A percentile compares a stretch with the other conserved stretches of the same genome.
Evolutionary conservation across 2,113 vertebrate genomes (phyloP).

Genomic region (Tursiops truncatus): DNA sequence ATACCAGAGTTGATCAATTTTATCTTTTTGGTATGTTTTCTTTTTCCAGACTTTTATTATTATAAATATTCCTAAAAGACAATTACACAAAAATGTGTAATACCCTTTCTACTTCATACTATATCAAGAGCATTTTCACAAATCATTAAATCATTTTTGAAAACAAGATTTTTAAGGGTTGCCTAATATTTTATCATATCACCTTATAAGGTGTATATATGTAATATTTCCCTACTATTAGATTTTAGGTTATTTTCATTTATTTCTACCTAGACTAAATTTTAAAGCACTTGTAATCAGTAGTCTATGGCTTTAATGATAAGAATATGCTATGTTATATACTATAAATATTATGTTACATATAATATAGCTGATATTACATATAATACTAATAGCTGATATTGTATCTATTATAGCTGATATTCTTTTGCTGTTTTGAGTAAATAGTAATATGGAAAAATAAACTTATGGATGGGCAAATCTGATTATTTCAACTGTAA

Average conservation of each 20-base stretch:
- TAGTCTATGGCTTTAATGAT: background rate
- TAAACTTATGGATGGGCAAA: background rate
- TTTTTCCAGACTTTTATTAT: background rate
- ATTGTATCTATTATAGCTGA: background rate
- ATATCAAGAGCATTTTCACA: background rate
- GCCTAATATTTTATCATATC: background rate
- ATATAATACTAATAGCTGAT: background rate
- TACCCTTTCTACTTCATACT: background rate
- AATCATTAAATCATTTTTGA: background rate
- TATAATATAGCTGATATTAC: background rate
- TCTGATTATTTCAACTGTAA: background rate
- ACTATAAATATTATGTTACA: background rate
- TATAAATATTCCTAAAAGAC: background rate
- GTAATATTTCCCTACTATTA: background rate
- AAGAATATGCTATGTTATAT: background rate
- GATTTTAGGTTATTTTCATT: conserved; percentile 32
- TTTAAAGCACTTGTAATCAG: background rate
- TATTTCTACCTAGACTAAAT: background rate
- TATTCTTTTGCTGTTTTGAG: background rate
- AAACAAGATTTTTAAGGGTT: background rate
- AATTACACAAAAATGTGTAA: background rate
- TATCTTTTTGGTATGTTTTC: background rate
- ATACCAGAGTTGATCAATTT: background rate
- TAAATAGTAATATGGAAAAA: background rate
- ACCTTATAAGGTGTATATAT: background rate